Evolutionary conservation across 2,797 vertebrate species (phyloP).

Genomic region (Chaetophractus vellerosus): DNA sequence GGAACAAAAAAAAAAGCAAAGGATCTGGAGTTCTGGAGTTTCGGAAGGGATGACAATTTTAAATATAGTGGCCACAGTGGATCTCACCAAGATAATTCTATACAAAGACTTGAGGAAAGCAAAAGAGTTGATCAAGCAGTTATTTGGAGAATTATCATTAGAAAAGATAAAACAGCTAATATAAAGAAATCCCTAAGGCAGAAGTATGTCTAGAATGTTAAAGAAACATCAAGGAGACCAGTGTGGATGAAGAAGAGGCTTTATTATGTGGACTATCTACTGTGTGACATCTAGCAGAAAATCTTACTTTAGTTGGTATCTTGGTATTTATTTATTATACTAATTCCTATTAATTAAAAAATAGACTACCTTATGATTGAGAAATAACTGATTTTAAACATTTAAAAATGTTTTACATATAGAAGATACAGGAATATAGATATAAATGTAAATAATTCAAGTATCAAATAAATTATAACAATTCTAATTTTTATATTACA

Average conservation of each 20-base stretch:
- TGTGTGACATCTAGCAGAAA: background rate
- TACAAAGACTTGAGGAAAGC: constrained; percentile 7
- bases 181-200: background rate
- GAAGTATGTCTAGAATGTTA: background rate
- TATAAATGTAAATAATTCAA: background rate
- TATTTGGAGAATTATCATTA: background rate
- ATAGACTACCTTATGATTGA: background rate
- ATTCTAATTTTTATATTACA: no score
- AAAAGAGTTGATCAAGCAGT: background rate
- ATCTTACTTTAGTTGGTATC: background rate
- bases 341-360: constrained; percentile 30
- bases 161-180: constrained; percentile 12
- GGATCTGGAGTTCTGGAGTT: background rate
- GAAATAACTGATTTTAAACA: constrained; percentile 35
- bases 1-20: background rate
- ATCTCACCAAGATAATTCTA: background rate
- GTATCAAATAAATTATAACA: no score
- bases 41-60: background rate
- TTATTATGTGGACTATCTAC: background rate
- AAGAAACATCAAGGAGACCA: background rate
- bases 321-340: background rate
- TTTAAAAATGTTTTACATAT: constrained; percentile 11
- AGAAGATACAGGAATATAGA: background rate
- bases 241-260: background rate
- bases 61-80: background rate